phyloP scores from a whole-genome alignment of 1,140 invertebrate species.

The Pogonomyrmex californicus region DNA sequence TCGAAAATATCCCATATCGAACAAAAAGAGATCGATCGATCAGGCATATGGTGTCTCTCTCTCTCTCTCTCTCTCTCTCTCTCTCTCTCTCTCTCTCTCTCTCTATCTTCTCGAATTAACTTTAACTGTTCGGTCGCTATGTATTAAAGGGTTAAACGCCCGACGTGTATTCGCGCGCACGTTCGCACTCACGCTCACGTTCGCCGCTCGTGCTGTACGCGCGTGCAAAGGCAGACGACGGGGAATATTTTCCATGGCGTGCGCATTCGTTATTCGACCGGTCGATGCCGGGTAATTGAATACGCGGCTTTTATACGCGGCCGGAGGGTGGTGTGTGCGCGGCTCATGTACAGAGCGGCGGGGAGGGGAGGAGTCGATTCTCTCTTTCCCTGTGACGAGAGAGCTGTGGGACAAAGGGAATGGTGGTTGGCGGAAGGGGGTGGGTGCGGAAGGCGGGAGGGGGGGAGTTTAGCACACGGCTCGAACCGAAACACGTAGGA shows the following conservation, averaged over 20 bases:
- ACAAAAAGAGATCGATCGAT: constrained; percentile 6
- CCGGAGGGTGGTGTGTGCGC: constrained; percentile 66
- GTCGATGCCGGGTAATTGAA: constrained; percentile 81
- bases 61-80: too few relatives aligned
- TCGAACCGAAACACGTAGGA: constrained; percentile 51
- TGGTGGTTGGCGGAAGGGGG: not conserved
- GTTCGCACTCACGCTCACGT: constrained; percentile 11
- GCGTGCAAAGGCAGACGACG: constrained; percentile 61
- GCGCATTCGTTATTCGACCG: constrained; percentile 79
- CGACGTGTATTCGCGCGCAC: constrained; percentile 18
- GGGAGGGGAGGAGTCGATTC: constrained; percentile 26
- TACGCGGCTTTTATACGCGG: constrained; percentile 79
- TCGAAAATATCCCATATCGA: not conserved
- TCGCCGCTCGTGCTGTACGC: constrained; percentile 27
- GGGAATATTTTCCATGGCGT: constrained; percentile 78
- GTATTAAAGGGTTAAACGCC: constrained; percentile 34
- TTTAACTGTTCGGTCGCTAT: constrained; percentile 1
- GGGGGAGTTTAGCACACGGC: constrained; percentile 44
- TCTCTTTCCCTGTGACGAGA: constrained; percentile 28
- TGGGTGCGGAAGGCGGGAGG: not conserved
- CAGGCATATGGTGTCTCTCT: too few relatives aligned
- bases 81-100: too few relatives aligned
- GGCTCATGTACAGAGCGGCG: constrained; percentile 19
- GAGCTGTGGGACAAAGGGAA: constrained; percentile 35
- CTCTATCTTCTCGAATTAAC: too few relatives aligned